Conservation (phyloP, 2,888 invertebrate species). For the Thalpophila matura region DNA sequence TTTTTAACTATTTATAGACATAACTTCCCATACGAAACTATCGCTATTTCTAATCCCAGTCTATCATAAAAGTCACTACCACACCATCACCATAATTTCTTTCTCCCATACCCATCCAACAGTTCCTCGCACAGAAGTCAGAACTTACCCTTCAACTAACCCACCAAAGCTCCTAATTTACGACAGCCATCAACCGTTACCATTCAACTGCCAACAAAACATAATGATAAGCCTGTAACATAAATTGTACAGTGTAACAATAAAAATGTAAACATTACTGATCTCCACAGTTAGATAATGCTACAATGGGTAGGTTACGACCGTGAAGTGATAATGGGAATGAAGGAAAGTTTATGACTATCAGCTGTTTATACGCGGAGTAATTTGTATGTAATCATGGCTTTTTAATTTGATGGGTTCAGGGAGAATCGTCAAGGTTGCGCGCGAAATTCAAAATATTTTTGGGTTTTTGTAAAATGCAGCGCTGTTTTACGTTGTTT, state of each 20-base stretch:
- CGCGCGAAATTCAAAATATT: no score
- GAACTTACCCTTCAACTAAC: conserved; percentile 8
- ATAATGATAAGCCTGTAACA: conserved; percentile 54
- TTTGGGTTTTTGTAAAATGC: no score
- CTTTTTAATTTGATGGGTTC: not conserved
- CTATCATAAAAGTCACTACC: no score
- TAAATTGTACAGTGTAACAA: conserved; percentile 61
- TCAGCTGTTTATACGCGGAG: conserved; percentile 17
- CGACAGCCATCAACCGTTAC: conserved; percentile 37
- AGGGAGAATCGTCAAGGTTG: no score
- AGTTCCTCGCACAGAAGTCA: no score
- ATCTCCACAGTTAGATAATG: conserved; percentile 60
- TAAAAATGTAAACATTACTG: conserved; percentile 64
- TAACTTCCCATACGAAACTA: no score
- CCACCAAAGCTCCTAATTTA: conserved; percentile 51
- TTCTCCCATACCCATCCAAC: no score
- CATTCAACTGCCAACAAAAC: conserved; percentile 36
- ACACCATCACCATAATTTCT: no score
- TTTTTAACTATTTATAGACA: no score
- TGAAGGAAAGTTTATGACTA: conserved; percentile 34
- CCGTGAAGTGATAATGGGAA: conserved; percentile 56
- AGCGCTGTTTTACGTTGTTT: no score
- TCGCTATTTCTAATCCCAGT: no score
- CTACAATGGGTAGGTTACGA: conserved; percentile 57
- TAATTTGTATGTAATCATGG: not conserved